Evolutionary conservation across 2,888 invertebrate species (phyloP), one percentile per base, ranked within the genome.

Genomic region (Cyclophora punctaria): DNA sequence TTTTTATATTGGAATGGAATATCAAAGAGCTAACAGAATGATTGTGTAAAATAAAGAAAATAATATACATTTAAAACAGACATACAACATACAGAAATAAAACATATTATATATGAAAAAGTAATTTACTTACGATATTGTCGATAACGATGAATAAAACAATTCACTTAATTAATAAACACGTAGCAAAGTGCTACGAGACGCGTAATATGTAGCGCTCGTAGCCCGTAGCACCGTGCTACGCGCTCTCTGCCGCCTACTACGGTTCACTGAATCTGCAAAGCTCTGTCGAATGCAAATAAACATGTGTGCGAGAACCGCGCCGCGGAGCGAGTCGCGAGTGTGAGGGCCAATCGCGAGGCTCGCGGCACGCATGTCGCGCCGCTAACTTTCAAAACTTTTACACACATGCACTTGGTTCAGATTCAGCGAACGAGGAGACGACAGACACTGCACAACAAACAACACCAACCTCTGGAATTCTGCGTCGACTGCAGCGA

Each of bases 401-500:
- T 78, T 75, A 66, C 72, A 74, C 78, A 75, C 73, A 80, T 79
- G 78, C 77, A 77, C 74, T 74, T 69, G 63, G 55, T 51, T 55
- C 63, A 72, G 65, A 71, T 69, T 73, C 69, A 73, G 69, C 64
- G 57, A 58, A 62, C 63, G 55, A 53, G 54, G 59, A 62, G 48
- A 65, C 60, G 58, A 49, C 55, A 49, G 57, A 55, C 53, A 58
- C 59, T 61, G 64, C 53, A 62, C 59, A 62, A 63, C 56, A 60
- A 65, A 60, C 59, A 66, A 56, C 78, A 83, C 79, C 78, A 80
- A 80, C 90, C 88, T 83, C 90, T 87, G 52, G 90, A 83, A 74
- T 88, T 89, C 74, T 89, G 90, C 76, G 89, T 83, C 70, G 90
- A 80, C 65, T 90, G 89, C 71, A 91, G 88, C 73, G 92, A 92